Percentiles rank a stretch among this genome's conserved stretches.
These are phyloP conservation scores for Atlantisia rogersi DNA, from an alignment of 2,113 vertebrate genomes.

Conservation along the genomic window DNA sequence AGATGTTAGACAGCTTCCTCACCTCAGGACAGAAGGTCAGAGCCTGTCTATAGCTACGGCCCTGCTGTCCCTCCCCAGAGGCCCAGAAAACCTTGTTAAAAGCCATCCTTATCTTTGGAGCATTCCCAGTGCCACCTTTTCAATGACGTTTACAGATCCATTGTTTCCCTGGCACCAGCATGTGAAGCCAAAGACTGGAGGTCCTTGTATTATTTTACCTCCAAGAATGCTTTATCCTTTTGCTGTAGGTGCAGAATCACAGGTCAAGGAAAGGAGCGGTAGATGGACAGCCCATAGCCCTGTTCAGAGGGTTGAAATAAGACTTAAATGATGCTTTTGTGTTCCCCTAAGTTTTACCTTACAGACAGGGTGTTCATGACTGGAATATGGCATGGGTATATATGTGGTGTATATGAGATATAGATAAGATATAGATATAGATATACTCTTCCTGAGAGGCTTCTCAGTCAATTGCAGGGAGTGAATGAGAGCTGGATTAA, in stretches of 20 bases:
- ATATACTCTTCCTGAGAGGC: background rate
- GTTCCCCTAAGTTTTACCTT: background rate
- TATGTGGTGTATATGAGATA: background rate
- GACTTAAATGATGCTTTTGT: background rate
- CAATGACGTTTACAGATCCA: background rate
- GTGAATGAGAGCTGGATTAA: background rate
- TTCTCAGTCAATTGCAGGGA: background rate
- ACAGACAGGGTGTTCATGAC: background rate
- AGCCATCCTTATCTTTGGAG: background rate
- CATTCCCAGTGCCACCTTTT: background rate
- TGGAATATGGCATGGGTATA: background rate
- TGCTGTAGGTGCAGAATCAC: background rate
- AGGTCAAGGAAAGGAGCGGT: background rate
- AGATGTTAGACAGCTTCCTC: background rate
- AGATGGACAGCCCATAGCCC: background rate
- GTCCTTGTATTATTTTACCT: background rate
- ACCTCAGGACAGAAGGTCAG: background rate
- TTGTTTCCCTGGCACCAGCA: background rate
- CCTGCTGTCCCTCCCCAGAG: background rate
- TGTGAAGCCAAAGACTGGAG: background rate
- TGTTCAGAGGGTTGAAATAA: background rate
- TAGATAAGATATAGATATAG: background rate
- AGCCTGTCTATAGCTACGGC: background rate
- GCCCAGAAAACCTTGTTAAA: background rate
- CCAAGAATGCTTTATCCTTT: background rate